Percentiles rank a stretch among this genome's conserved stretches.
phyloP scores from a whole-genome alignment of 2,113 vertebrate species.

The Oreamnos americanus region DNA sequence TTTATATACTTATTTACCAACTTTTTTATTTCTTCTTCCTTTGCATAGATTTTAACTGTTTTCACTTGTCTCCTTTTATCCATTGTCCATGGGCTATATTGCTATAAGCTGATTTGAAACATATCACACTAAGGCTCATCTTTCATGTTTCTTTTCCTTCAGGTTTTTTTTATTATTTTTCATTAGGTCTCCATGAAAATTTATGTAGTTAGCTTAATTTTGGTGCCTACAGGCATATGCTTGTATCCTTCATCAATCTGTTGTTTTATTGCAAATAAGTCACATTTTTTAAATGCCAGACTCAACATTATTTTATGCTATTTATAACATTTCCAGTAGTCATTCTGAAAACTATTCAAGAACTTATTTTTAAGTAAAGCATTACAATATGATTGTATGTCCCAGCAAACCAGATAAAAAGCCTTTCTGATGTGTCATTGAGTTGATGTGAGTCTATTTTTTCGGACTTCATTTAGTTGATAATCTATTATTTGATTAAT shows the following conservation, averaged over 20 bases:
- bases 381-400: not conserved
- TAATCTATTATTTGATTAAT: not conserved
- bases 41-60: not conserved
- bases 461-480: not conserved
- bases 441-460: not conserved
- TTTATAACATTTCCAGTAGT: not conserved
- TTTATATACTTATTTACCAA: not conserved
- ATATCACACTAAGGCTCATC: not conserved
- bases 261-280: slow-evolving; percentile 50
- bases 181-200: not conserved
- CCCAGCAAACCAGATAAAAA: not conserved
- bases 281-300: slow-evolving; percentile 37
- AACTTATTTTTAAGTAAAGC: slow-evolving; percentile 15
- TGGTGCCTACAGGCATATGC: not conserved
- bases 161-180: not conserved
- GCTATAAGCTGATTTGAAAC: not conserved
- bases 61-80: not conserved
- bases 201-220: slow-evolving; percentile 18
- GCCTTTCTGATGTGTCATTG: not conserved
- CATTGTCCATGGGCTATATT: not conserved
- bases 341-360: not conserved
- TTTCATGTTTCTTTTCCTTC: not conserved
- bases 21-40: not conserved
- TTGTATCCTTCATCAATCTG: not conserved
- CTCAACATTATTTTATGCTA: not conserved